phyloP scores from a whole-genome alignment of 2,888 invertebrate genomes.

The Tetheella fluctuosa region DNA sequence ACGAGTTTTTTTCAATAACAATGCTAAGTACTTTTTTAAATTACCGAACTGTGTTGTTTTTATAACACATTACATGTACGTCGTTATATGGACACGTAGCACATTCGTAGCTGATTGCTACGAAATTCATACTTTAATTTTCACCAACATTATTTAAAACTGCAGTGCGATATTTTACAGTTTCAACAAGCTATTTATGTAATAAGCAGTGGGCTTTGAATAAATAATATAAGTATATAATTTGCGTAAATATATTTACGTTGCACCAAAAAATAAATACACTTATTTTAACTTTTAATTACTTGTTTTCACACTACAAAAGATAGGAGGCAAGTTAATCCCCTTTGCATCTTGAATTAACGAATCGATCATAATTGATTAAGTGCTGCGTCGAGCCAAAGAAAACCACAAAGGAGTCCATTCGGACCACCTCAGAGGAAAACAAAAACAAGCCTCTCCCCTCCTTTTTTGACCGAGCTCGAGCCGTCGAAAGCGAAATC shows the following conservation, averaged over 20 bases:
- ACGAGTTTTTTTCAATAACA: neutral
- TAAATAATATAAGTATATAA: neutral
- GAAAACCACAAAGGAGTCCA: constrained; percentile 75
- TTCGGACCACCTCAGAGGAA: constrained; percentile 67
- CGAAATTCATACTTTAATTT: neutral
- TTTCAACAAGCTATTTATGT: too few relatives aligned
- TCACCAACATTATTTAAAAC: too few relatives aligned
- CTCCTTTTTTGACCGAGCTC: constrained; percentile 69
- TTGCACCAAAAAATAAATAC: neutral
- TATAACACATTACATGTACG: too few relatives aligned
- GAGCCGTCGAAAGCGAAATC: constrained; percentile 75
- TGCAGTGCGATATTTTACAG: too few relatives aligned
- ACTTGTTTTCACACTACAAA: constrained; percentile 17
- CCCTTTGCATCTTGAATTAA: constrained; percentile 75
- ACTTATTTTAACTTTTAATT: neutral
- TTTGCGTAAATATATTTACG: neutral
- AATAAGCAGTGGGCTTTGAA: too few relatives aligned
- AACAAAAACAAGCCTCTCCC: constrained; percentile 71
- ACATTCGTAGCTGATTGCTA: neutral
- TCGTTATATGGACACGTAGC: neutral
- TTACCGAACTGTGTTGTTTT: too few relatives aligned
- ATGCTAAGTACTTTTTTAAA: too few relatives aligned
- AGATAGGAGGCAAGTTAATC: constrained; percentile 38
- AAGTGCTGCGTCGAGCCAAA: constrained; percentile 69
- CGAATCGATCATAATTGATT: constrained; percentile 83